phyloP scores from a whole-genome alignment of 2,888 invertebrate genomes.

The Lasioglossum leucozonium region DNA sequence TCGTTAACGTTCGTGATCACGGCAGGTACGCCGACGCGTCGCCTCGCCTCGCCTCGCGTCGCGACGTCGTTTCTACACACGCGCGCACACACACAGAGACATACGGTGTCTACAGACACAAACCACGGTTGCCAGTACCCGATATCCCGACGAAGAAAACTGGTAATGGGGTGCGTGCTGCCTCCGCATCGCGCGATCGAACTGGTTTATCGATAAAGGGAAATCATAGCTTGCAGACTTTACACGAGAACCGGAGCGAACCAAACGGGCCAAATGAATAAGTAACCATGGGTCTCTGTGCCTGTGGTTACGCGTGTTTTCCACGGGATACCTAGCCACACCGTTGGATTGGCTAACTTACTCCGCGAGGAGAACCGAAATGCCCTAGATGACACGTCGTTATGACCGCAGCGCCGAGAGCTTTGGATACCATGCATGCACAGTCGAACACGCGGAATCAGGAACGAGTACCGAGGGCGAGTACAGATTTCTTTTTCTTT shows the following conservation, averaged over 20 bases:
- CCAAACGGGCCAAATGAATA: constrained; percentile 50
- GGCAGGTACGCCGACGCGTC: constrained; percentile 35
- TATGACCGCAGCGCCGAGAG: constrained; percentile 50
- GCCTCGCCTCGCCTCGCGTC: constrained; percentile 10
- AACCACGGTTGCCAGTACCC: constrained; percentile 28
- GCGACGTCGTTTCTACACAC: not conserved
- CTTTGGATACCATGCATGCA: not conserved
- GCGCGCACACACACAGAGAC: too few relatives aligned
- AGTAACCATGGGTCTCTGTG: constrained; percentile 35
- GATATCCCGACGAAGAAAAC: constrained; percentile 52
- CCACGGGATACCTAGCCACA: constrained; percentile 7
- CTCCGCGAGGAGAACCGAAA: constrained; percentile 66
- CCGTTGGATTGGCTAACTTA: constrained; percentile 75
- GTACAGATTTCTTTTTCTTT: too few relatives aligned
- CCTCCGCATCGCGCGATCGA: constrained; percentile 54
- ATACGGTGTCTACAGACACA: not conserved
- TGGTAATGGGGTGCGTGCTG: constrained; percentile 37
- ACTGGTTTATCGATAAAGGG: constrained; percentile 71
- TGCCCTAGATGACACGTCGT: constrained; percentile 61
- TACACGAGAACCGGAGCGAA: constrained; percentile 41
- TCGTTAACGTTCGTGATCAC: constrained; percentile 62
- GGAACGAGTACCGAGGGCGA: not conserved
- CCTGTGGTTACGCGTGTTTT: constrained; percentile 35
- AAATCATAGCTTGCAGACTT: constrained; percentile 59
- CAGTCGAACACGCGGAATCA: not conserved